These are phyloP conservation scores for Phyllotreta cruciferae DNA, from an alignment of 2,888 invertebrate genomes.

Conservation along the genomic window DNA sequence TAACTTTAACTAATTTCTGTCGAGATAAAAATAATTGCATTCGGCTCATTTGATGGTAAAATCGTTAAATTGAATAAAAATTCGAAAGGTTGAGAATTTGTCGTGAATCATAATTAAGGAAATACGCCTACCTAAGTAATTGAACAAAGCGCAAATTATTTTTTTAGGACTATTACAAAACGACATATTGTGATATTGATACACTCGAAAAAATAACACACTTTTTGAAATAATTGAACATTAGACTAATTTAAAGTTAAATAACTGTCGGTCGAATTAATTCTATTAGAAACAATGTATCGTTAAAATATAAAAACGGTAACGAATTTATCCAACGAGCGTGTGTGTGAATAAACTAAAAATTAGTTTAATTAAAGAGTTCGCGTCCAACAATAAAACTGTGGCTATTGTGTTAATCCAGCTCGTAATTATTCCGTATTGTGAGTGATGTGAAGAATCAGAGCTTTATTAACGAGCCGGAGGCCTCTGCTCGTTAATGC, in stretches of 20 bases:
- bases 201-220: constrained; percentile 4
- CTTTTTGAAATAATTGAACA: constrained; percentile 19
- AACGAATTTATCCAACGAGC: constrained; percentile 47
- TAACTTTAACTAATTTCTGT: no score
- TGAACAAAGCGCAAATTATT: not conserved
- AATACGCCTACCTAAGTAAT: not conserved
- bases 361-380: constrained; percentile 42
- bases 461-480: constrained; percentile 27
- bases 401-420: constrained; percentile 31
- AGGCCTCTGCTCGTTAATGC: constrained; percentile 40
- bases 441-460: constrained; percentile 43
- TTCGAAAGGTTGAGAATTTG: not conserved
- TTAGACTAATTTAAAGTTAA: constrained; percentile 23
- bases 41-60: no score
- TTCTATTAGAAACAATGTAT: constrained; percentile 46
- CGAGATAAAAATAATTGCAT: no score
- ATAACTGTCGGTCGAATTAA: constrained; percentile 32
- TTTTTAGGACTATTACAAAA: constrained; percentile 11
- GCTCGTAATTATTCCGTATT: constrained; percentile 31
- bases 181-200: constrained; percentile 11
- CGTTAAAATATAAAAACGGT: constrained; percentile 50
- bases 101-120: no score
- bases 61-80: not conserved
- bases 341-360: constrained; percentile 44
- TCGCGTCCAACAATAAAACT: constrained; percentile 35